Evolutionary conservation across 92 coral and sea anemone species (phyloP), one percentile per base, ranked within the genome.

Genomic region (Palythoa grandis): DNA sequence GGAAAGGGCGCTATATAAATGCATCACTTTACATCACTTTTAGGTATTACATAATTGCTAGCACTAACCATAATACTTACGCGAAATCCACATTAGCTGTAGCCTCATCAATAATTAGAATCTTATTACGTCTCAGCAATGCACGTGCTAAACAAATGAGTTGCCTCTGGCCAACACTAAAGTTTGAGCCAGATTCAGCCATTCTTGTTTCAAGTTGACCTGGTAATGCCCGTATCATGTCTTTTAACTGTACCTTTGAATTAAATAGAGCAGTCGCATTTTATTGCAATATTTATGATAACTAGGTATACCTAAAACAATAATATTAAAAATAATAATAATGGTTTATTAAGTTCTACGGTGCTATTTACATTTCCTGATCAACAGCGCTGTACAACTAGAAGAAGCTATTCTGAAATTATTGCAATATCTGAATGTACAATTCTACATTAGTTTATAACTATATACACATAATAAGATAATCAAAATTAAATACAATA

Each of bases 131-230:
- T 43, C 90, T 86, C 13, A 95, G 88, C 74, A 95, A 76, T 10
- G 98, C 98, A 72, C 98, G 98, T 87, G 98, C 92, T 53, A 95
- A 87, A 89, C 97, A 95, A 35, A 95, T 83, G n/a, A 95, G 92
- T 67, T 94, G 98, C 84, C 98, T 98, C 92, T 95, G 98, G 75
- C 98, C 98, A 77, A 95, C 95, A 74, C 95, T 95, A 40, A 93
- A 87, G 84, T 91, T 95, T 15, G 86, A 90, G 61, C 95, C 97
- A 22, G 95, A 92, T 56, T 93, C 97, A 14, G 97, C 88, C 29
- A 95, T 76, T 37, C n/a, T 69, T 35, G 87, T 77, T 43, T 95
- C 93, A 60, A 95, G 88, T 52, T 88, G 93, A 29, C 91, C 93
- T 9, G 89, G 86, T 23, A 94, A 75, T 47, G 87, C 91, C 23